Base-by-base conservation (phyloP, 2,113 vertebrate genomes). In the Chloebia gouldiae region DNA sequence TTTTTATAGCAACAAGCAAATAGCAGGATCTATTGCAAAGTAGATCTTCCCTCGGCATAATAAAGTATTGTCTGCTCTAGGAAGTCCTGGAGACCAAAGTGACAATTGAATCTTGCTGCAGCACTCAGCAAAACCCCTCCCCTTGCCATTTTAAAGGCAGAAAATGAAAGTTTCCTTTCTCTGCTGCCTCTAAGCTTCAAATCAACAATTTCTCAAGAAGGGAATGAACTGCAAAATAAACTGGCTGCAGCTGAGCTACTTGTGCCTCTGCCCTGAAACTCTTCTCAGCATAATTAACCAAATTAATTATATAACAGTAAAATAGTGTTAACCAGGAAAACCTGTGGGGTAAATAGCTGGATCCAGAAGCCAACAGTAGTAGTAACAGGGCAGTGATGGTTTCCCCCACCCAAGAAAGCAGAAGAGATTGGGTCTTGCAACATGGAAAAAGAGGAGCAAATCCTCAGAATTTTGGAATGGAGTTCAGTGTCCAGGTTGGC, bases 1-100 rank as follows among this genome's bases (percentile, higher is more conserved):
- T 83, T 92, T 90, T 91, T 86, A 91, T 45, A 91, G 91, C 59
- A 86, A 39, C 76, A 76, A 91, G 84, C 49, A 89, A 91, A 72
- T 40, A 92, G 68, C 86, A 88, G 76, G 47, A 69, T 86, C 60
- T 75, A 56, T 40, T 78, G 73, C 87, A 64, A 79, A 81, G 64
- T 45, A n/a, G n/a, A n/a, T 77, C 69, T 77, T 90, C 45, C 66
- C 75, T 78, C 30, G 50, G 45, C 86, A 93, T 28, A 61, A 88
- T 24, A 65, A 71, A 88, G 53, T 42, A 45, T 10, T 0, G 7
- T 42, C 72, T 77, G 84, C 60, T 70, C 50, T 56, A 69, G 69
- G 47, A 81, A 73, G 77, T 45, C 51, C 37, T 44, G 0, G 0
- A 56, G 63, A 83, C 72, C 77, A n/a, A 50, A 12, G 40, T 57